These are phyloP conservation scores for Sebastiscus tertius DNA, from an alignment of 2,797 vertebrate species.

Conservation along the genomic window DNA sequence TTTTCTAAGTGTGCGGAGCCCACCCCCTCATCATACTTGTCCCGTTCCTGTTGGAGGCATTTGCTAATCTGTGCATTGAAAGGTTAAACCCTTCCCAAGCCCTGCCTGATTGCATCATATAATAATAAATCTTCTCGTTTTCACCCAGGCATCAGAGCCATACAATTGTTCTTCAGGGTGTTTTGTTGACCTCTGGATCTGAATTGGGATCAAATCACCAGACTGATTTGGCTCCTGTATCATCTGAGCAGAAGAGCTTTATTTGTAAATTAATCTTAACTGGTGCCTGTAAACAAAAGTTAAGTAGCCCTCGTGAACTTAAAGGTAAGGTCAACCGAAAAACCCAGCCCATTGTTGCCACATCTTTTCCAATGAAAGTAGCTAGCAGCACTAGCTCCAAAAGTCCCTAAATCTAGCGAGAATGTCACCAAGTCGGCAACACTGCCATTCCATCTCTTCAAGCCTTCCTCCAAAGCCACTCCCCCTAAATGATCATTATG, in stretches of 20 bases:
- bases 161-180: neutral
- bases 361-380: too few relatives aligned
- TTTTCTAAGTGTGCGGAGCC: slow-evolving; percentile 57
- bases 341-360: too few relatives aligned
- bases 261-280: neutral
- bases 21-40: slow-evolving; percentile 33
- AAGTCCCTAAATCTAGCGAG: too few relatives aligned
- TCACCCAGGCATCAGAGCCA: slow-evolving; percentile 6
- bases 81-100: slow-evolving; percentile 55
- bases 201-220: neutral
- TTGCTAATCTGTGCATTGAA: slow-evolving; percentile 71
- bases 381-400: too few relatives aligned
- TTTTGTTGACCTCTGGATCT: slow-evolving; percentile 9
- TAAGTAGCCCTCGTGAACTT: neutral
- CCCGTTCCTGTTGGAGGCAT: slow-evolving; percentile 43
- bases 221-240: neutral
- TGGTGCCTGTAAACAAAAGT: neutral
- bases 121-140: slow-evolving; percentile 25
- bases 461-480: too few relatives aligned
- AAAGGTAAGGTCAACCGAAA: neutral
- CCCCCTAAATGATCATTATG: fast-evolving
- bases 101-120: slow-evolving; percentile 29
- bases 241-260: neutral
- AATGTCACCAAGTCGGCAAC: too few relatives aligned
- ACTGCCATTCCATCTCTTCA: too few relatives aligned